Conservation (phyloP, 1,140 invertebrate genomes). For the Papilio machaon region DNA sequence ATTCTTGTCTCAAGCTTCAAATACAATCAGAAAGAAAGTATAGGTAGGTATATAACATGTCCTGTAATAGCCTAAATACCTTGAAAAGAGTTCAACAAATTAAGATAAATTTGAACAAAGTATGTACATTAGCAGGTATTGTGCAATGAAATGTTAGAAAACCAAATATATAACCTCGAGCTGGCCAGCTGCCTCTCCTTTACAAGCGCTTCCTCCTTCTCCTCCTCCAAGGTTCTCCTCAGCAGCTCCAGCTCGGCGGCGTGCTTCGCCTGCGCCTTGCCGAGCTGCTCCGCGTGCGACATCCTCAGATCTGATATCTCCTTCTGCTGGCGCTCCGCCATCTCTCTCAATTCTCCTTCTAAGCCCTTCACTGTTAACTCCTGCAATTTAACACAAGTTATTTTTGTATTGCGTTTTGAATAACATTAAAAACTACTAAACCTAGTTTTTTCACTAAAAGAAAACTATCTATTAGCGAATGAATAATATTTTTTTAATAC, state of each 20-base stretch:
- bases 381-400: slow-evolving; percentile 47
- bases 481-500: no score
- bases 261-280: slow-evolving; percentile 60
- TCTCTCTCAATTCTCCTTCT: slow-evolving; percentile 76
- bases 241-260: slow-evolving; percentile 65
- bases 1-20: no score
- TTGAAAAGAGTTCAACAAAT: no score
- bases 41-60: no score
- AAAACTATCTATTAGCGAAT: no score
- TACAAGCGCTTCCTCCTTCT: slow-evolving; percentile 68
- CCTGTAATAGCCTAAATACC: no score
- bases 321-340: slow-evolving; percentile 77
- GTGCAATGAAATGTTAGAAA: no score
- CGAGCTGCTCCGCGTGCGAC: slow-evolving; percentile 68
- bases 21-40: no score
- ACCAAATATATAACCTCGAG: slow-evolving; percentile 55
- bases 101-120: no score
- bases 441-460: no score
- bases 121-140: no score
- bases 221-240: slow-evolving; percentile 61
- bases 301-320: slow-evolving; percentile 74
- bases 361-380: slow-evolving; percentile 79
- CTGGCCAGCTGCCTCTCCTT: slow-evolving; percentile 73
- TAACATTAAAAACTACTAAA: neutral
- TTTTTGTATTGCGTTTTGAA: neutral